phyloP scores from a whole-genome alignment of 2,888 invertebrate genomes.

The Drosophila buzzatii region DNA sequence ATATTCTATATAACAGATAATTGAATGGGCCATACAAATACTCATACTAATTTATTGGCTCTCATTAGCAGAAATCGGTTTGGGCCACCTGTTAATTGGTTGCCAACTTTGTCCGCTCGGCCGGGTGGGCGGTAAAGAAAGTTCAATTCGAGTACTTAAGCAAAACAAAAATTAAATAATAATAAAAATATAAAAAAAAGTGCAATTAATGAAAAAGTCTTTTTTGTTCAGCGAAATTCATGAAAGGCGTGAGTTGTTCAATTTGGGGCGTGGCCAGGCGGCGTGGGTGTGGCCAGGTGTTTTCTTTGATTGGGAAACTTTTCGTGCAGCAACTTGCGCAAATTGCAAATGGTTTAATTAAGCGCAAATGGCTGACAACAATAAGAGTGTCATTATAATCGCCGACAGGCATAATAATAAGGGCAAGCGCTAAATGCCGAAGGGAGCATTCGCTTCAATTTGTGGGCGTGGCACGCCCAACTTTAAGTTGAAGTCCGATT shows the following conservation, averaged over 20 bases:
- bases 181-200: constrained; percentile 7
- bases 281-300: constrained; percentile 7
- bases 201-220: constrained; percentile 77
- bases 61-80: neutral
- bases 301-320: constrained; percentile 40
- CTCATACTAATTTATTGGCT: neutral
- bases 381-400: constrained; percentile 74
- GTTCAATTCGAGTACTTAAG: constrained; percentile 47
- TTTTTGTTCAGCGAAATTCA: constrained; percentile 58
- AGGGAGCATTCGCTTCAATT: constrained; percentile 11
- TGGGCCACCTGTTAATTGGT: neutral
- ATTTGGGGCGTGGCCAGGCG: constrained; percentile 13
- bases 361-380: constrained; percentile 75
- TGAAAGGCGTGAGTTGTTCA: constrained; percentile 41
- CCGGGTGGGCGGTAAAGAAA: constrained; percentile 22
- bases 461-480: constrained; percentile 52
- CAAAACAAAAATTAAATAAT: constrained; percentile 53
- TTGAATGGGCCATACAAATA: no score
- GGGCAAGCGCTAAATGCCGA: constrained; percentile 21
- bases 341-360: constrained; percentile 80
- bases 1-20: no score
- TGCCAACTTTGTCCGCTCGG: neutral
- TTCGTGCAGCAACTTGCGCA: constrained; percentile 38
- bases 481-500: constrained; percentile 31
- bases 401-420: constrained; percentile 53